Percentiles rank a stretch among this genome's conserved stretches.
phyloP scores from a whole-genome alignment of 2,113 vertebrate genomes.

The Sigmodon hispidus region DNA sequence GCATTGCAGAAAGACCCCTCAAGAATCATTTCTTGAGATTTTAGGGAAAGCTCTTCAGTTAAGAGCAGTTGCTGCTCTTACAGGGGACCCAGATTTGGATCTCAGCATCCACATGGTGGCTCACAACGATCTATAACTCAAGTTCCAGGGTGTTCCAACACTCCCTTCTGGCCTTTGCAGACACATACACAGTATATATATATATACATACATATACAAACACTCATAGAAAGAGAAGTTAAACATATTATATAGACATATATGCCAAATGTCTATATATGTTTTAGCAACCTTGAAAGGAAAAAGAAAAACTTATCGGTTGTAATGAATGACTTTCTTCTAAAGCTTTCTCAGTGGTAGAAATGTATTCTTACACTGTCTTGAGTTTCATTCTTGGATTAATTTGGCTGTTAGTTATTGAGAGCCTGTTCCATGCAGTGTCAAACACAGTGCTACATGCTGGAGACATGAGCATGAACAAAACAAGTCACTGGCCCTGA shows the following conservation, averaged over 20 bases:
- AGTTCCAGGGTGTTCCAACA: neutral
- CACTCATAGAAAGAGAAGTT: neutral
- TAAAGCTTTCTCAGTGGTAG: neutral
- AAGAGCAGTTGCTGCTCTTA: neutral
- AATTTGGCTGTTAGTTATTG: neutral
- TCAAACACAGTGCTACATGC: neutral
- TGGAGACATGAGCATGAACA: neutral
- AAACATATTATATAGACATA: neutral
- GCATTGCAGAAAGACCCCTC: neutral
- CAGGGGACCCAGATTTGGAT: neutral
- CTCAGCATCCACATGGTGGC: neutral
- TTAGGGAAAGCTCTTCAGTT: neutral
- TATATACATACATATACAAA: neutral
- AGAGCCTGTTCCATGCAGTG: neutral
- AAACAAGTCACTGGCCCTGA: neutral
- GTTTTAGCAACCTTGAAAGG: neutral
- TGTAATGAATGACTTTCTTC: neutral
- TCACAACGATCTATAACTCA: neutral
- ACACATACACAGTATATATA: neutral
- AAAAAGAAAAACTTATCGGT: neutral
- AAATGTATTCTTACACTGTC: neutral
- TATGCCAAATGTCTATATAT: neutral
- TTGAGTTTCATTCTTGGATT: neutral
- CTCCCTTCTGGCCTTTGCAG: neutral
- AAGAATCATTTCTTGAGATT: neutral